A percentile compares a stretch with the other conserved stretches of the same genome.
Conservation (phyloP, 2,797 vertebrate genomes). For the Astyanax mexicanus region DNA sequence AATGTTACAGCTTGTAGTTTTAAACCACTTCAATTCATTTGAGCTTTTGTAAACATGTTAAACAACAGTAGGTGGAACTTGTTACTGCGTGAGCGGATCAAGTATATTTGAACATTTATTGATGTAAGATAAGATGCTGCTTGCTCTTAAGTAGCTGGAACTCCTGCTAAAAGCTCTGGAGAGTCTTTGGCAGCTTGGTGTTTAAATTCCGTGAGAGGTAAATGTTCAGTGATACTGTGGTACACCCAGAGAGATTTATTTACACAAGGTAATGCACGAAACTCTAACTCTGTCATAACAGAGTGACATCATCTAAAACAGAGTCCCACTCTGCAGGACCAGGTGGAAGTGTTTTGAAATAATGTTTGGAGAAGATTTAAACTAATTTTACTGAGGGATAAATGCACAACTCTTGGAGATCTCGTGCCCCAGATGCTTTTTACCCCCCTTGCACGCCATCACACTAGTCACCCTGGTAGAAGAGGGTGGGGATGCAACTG, state of each 20-base stretch:
- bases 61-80: slow-evolving; percentile 12
- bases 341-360: slow-evolving; percentile 56
- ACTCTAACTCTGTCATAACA: slow-evolving; percentile 67
- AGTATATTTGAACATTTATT: slow-evolving; percentile 18
- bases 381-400: slow-evolving; percentile 60
- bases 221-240: slow-evolving; percentile 53
- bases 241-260: slow-evolving; percentile 66
- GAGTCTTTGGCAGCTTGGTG: slow-evolving; percentile 54
- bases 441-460: slow-evolving; percentile 1
- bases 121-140: slow-evolving; percentile 43
- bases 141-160: slow-evolving; percentile 53
- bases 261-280: slow-evolving; percentile 60
- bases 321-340: slow-evolving; percentile 58
- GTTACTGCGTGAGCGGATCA: slow-evolving; percentile 9
- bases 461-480: neutral
- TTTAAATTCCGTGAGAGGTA: slow-evolving; percentile 56
- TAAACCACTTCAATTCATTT: neutral
- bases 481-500: slow-evolving; percentile 28
- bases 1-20: neutral
- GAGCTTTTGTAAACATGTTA: slow-evolving; percentile 1
- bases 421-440: slow-evolving; percentile 40
- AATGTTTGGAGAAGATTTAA: slow-evolving; percentile 63
- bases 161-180: slow-evolving; percentile 51
- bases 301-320: slow-evolving; percentile 59
- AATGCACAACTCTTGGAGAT: slow-evolving; percentile 59